phyloP scores from a whole-genome alignment of 2,888 invertebrate species.

The Caenorhabditis sp. region DNA sequence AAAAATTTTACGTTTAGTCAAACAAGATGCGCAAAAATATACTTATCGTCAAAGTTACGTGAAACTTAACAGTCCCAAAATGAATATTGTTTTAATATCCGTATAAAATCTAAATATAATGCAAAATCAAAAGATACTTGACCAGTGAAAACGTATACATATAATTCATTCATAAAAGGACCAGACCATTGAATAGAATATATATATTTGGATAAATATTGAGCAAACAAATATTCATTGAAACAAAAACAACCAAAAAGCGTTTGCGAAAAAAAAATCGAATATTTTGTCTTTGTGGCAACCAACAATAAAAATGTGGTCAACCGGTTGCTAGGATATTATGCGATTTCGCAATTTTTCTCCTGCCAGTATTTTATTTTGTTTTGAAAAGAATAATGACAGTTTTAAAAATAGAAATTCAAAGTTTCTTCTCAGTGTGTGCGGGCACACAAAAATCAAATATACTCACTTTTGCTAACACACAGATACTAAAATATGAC shows the following conservation, averaged over 20 bases:
- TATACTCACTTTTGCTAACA: not conserved
- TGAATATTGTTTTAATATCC: too few relatives aligned
- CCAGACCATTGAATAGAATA: not conserved
- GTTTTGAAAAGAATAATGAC: not conserved
- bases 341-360: not conserved
- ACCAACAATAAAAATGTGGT: not conserved
- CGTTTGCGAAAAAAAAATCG: not conserved
- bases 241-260: not conserved
- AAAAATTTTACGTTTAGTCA: too few relatives aligned
- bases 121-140: too few relatives aligned
- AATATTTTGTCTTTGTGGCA: not conserved
- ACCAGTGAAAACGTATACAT: too few relatives aligned
- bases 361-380: not conserved
- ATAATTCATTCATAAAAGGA: too few relatives aligned
- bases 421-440: not conserved
- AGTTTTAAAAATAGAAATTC: not conserved
- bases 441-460: not conserved
- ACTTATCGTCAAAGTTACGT: too few relatives aligned
- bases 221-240: not conserved
- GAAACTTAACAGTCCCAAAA: too few relatives aligned
- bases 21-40: too few relatives aligned
- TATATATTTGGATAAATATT: not conserved
- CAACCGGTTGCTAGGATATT: conserved; percentile 1
- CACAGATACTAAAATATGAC: not conserved
- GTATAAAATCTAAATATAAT: too few relatives aligned